phyloP scores from a whole-genome alignment of 2,888 invertebrate species.

The Capitulum mitella region DNA sequence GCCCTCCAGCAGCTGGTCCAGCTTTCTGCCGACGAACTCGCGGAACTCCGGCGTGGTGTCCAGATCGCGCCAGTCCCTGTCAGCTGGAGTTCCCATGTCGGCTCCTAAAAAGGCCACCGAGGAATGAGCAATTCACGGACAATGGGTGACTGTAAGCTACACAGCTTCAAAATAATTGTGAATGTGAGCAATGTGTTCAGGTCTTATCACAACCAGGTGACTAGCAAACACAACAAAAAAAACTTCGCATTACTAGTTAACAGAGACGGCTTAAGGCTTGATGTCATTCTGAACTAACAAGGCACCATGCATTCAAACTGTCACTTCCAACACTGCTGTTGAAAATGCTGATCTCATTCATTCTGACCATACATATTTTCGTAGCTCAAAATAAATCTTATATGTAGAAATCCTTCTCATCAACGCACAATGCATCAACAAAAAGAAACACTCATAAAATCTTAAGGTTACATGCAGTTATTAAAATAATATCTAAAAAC shows the following conservation, averaged over 20 bases:
- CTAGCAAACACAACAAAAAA: not conserved
- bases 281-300: not conserved
- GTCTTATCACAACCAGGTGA: not conserved
- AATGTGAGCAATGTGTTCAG: too few species aligned
- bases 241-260: not conserved
- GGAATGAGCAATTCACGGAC: not conserved
- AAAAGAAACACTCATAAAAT: too few species aligned
- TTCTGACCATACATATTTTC: too few species aligned
- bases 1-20: not conserved
- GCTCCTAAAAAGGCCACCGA: not conserved
- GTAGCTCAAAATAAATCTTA: too few species aligned
- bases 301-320: not conserved
- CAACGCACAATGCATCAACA: too few species aligned
- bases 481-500: too few species aligned
- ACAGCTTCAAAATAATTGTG: too few species aligned
- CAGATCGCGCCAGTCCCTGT: not conserved
- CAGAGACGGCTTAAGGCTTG: not conserved
- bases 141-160: too few species aligned
- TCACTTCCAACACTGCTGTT: not conserved
- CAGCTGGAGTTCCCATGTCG: not conserved
- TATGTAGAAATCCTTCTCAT: too few species aligned
- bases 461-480: too few species aligned
- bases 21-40: not conserved
- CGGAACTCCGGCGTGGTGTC: slow-evolving; percentile 10
- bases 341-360: not conserved